phyloP scores from a whole-genome alignment of 2,888 invertebrate species.

The Lamellibrachia satsuma region DNA sequence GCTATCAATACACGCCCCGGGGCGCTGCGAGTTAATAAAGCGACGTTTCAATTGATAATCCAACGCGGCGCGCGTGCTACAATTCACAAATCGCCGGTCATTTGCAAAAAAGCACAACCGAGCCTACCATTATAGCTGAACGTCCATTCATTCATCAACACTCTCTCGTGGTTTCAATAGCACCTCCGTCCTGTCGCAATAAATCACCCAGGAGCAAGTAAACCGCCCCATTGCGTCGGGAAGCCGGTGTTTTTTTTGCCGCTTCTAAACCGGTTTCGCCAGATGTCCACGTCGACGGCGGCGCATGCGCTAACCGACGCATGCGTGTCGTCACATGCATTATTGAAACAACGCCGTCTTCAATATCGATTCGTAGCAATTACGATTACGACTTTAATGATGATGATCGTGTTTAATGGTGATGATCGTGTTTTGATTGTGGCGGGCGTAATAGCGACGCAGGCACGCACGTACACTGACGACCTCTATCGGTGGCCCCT shows the following conservation, averaged over 20 bases:
- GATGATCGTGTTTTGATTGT: background rate
- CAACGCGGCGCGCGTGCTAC: background rate
- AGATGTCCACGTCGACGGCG: background rate
- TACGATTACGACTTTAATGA: constrained; percentile 2
- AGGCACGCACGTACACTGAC: background rate
- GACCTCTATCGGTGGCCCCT: background rate
- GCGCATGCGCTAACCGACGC: background rate
- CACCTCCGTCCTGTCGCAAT: background rate
- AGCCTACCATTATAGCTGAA: background rate
- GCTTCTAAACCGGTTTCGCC: background rate
- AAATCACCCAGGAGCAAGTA: background rate
- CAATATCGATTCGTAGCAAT: background rate
- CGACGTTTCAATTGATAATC: background rate
- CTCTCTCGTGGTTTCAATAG: background rate
- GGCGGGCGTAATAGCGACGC: background rate
- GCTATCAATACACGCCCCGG: background rate
- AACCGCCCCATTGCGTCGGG: background rate
- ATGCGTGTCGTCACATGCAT: background rate
- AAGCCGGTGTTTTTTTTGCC: background rate
- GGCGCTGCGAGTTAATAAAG: background rate
- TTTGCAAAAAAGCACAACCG: background rate
- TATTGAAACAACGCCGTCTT: constrained; percentile 6
- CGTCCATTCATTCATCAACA: background rate
- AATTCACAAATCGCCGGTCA: constrained; percentile 4
- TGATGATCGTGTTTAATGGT: background rate